Percentiles rank a stretch among this genome's conserved stretches.
Conservation (phyloP, 2,113 vertebrate species). For the Labeo catla region DNA sequence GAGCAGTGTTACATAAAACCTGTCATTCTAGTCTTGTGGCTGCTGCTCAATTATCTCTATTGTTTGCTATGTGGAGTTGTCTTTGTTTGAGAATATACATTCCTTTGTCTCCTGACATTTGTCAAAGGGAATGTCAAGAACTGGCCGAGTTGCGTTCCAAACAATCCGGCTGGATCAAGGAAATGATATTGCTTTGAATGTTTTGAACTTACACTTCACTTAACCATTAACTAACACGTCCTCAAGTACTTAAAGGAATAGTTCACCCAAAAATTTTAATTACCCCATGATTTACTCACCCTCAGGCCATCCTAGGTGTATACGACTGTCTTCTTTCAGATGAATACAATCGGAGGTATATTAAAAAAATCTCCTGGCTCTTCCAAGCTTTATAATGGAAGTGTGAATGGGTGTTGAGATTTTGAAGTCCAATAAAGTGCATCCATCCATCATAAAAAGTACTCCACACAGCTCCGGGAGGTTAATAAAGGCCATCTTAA, state of each 20-base stretch:
- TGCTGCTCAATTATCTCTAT: neutral
- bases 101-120: neutral
- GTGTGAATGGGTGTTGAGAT: no score
- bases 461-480: no score
- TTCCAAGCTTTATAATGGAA: no score
- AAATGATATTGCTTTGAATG: neutral
- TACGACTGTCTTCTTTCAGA: no score
- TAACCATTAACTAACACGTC: constrained; percentile 13
- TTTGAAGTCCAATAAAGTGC: no score
- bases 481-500: no score
- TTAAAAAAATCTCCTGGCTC: no score
- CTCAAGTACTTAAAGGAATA: neutral
- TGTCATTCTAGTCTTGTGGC: constrained; percentile 13
- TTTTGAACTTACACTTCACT: neutral
- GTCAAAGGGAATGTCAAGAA: constrained; percentile 5
- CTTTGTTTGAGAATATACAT: constrained; percentile 6
- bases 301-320: no score
- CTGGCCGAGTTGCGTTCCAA: neutral
- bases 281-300: no score
- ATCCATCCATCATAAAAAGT: no score
- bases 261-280: no score
- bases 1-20: constrained; percentile 11
- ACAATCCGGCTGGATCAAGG: neutral
- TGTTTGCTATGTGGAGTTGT: neutral
- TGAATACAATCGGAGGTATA: no score